phyloP scores from a whole-genome alignment of 2,113 vertebrate species.

The Saguinus midas region DNA sequence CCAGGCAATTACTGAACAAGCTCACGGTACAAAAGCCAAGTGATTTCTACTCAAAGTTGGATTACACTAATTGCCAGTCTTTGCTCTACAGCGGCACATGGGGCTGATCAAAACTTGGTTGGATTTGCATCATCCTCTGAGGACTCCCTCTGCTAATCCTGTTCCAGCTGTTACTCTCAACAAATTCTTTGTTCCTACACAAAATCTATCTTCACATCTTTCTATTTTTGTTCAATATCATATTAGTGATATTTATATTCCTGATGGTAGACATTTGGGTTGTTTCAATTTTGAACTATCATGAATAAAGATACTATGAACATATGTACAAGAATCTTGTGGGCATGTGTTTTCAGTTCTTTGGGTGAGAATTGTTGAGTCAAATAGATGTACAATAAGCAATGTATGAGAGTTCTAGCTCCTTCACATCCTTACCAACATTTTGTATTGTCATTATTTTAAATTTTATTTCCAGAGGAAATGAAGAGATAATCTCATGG shows the following conservation, averaged over 20 bases:
- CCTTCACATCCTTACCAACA: neutral
- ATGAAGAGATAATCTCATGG: neutral
- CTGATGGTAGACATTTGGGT: neutral
- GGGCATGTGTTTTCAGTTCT: neutral
- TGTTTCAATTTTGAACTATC: neutral
- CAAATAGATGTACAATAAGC: neutral
- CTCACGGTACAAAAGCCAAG: neutral
- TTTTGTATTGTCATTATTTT: neutral
- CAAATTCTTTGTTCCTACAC: neutral
- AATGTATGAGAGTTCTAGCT: neutral
- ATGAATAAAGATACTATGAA: neutral
- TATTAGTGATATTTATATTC: neutral
- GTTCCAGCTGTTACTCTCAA: neutral
- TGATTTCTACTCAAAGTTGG: neutral
- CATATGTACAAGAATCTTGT: neutral
- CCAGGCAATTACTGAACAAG: neutral
- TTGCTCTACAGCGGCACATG: neutral
- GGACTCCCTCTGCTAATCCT: neutral
- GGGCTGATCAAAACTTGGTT: neutral
- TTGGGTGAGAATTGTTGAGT: neutral
- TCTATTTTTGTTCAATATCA: neutral
- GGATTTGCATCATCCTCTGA: neutral
- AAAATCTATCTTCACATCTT: neutral
- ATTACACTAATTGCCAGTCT: neutral
- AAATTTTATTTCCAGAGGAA: neutral